A percentile compares a stretch with the other conserved stretches of the same genome.
Conservation (phyloP, 2,888 invertebrate species). For the Zaprionus lineosus region DNA sequence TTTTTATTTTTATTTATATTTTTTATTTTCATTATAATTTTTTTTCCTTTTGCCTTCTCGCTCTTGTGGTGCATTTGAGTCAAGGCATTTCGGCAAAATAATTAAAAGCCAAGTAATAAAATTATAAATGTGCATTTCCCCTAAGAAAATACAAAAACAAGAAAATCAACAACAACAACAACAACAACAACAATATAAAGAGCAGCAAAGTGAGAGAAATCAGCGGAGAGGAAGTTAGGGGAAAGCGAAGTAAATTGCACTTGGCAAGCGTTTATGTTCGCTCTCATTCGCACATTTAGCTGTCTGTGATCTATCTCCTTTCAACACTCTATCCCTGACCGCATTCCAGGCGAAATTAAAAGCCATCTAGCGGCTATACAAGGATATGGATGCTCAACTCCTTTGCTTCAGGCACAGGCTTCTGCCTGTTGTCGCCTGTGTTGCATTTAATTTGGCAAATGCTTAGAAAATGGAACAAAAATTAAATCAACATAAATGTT, state of each 20-base stretch:
- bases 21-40: constrained; percentile 17
- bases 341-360: constrained; percentile 66
- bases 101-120: constrained; percentile 56
- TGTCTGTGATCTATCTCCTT: background rate
- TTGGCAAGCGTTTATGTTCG: too few species aligned
- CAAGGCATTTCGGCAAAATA: constrained; percentile 49
- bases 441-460: constrained; percentile 61
- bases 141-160: constrained; percentile 23
- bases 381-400: constrained; percentile 20
- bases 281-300: background rate
- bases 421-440: constrained; percentile 22
- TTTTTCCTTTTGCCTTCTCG: constrained; percentile 25
- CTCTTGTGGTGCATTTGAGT: constrained; percentile 18
- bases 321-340: constrained; percentile 40
- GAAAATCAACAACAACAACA: constrained; percentile 3
- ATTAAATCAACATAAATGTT: constrained; percentile 62
- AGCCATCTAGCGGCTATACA: constrained; percentile 36
- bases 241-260: constrained; percentile 8
- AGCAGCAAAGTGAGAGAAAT: too few species aligned
- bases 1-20: background rate
- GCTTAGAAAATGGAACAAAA: constrained; percentile 54
- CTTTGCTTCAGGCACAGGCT: background rate
- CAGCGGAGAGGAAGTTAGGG: too few species aligned
- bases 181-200: background rate
- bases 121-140: constrained; percentile 60